Base-by-base conservation (phyloP, 2,113 vertebrate species). In the Cavia aperea region DNA sequence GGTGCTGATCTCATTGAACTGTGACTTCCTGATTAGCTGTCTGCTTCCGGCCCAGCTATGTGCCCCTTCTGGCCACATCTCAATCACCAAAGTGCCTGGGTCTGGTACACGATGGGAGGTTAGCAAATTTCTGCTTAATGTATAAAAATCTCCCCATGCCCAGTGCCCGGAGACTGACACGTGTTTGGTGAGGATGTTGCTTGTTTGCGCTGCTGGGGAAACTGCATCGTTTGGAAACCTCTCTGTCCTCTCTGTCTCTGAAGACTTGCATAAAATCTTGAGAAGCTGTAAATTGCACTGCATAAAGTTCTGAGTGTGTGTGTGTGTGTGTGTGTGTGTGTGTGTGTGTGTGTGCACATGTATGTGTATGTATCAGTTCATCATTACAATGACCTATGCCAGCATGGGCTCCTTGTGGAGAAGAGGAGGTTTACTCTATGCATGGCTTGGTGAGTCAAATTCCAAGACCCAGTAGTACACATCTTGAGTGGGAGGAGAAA, bases 281-380 rank as follows among this genome's bases (percentile, higher is more conserved):
- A 10, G 49, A 75, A 75, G 49, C 7, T 56, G 18, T 8, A 63
- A 26, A 51, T 33, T 36, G 73, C 58, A 56, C 24, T n/a, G 18
- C 4, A 23, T 7, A n/a, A 9, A 5, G 24, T 33, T 51, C 68
- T 36, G 19, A n/a, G 54, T n/a, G 51, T 24, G 73, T 39, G 68
- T 5, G 24, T 11, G 63, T 54, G 33, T 9, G 19, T 9, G 14
- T n/a, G 23, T 56, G 7, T 3, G 4, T 21, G 1, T 4, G 46
- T 49, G 54, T 51, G 33, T 39, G 36, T 68, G 10, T 54, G 54
- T 51, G 51, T 51, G 51, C 39, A 39, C 39, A 39, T 39, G 10
- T 54, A 12, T 54, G 56, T 56, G 56, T 56, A 5, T 81, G 7
- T 14, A 39, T 43, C 43, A 29, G n/a, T 24, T 43, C 13, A 56